Percentiles rank a stretch among this genome's conserved stretches.
These are phyloP conservation scores for Drosophila mojavensis DNA, from an alignment of 1,140 invertebrate genomes.

Conservation along the genomic window DNA sequence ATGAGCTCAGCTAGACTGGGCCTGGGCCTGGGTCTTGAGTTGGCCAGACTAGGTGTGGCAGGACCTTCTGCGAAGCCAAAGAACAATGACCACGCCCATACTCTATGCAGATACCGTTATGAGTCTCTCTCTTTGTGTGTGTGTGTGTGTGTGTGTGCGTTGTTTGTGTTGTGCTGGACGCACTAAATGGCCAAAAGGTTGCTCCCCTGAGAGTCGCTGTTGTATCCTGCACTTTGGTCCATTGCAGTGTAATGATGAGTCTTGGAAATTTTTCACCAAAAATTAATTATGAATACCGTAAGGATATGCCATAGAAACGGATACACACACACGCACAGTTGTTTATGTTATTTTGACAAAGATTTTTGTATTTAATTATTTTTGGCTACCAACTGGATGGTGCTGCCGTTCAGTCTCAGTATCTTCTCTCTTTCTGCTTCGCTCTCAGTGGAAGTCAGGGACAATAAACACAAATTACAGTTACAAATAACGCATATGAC, in stretches of 20 bases:
- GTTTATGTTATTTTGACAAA: constrained; percentile 56
- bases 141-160: constrained; percentile 12
- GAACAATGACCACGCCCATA: constrained; percentile 47
- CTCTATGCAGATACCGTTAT: constrained; percentile 43
- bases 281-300: constrained; percentile 75
- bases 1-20: constrained; percentile 35
- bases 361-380: constrained; percentile 42
- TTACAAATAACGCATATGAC: constrained; percentile 61
- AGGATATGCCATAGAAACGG: constrained; percentile 38
- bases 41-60: constrained; percentile 28
- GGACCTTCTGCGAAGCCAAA: constrained; percentile 28
- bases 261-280: constrained; percentile 72
- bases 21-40: constrained; percentile 18
- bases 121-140: neutral
- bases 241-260: constrained; percentile 63
- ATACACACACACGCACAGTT: constrained; percentile 33
- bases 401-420: neutral
- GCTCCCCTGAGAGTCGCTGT: constrained; percentile 63
- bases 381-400: constrained; percentile 14
- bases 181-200: constrained; percentile 83
- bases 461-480: constrained; percentile 76
- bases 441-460: constrained; percentile 1
- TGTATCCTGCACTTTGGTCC: constrained; percentile 40
- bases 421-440: neutral
- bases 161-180: constrained; percentile 39